Evolutionary conservation across 1,140 invertebrate species (phyloP), one percentile per base, ranked within the genome.

Genomic region (Macrosteles quadrilineatus): DNA sequence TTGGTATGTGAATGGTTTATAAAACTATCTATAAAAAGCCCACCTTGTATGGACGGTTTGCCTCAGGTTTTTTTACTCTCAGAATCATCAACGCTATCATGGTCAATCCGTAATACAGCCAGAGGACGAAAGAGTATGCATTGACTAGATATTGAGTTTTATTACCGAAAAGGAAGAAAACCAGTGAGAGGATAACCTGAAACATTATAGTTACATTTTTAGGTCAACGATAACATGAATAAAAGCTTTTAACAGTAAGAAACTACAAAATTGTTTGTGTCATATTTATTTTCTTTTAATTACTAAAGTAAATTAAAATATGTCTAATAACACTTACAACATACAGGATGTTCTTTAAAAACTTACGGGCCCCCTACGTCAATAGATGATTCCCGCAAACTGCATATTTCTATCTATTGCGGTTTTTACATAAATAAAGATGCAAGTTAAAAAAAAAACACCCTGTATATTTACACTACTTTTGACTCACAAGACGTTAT

Each of bases 71-170:
- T 67, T 21, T 57, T 4, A 23, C 23, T 1, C 62, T 27, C 17
- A 64, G 36, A 11, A 64, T 43, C 11, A 64, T 19, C 14, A 64
- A 19, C 6, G 30, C 23, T 11, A 36, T 30, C 62, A 64, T 64
- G n/a, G 62, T 64, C 1, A 64, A 31, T 19, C 62, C 62, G 23
- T 64, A 40, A 25, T 40, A 23, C 11, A 64, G 14, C 62, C 62
- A 64, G 12, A 40, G 30, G 19, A 64, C 14, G 17, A 64, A 64
- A 3, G 30, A 19, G 32, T 36, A 64, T 2, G 14, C 30, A 19
- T 64, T 43, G 2, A 64, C 27, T 11, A 64, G 23, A 11, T 2
- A 12, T 64, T 40, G 17, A 36, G 19, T 14, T 25, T 27, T 64
- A 2, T 43, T 64, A 2, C 31, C 62, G 27, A 40, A 9, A 12